Evolutionary conservation across 2,888 invertebrate genomes (phyloP).

Genomic region (Polydrusus pterygomalis): DNA sequence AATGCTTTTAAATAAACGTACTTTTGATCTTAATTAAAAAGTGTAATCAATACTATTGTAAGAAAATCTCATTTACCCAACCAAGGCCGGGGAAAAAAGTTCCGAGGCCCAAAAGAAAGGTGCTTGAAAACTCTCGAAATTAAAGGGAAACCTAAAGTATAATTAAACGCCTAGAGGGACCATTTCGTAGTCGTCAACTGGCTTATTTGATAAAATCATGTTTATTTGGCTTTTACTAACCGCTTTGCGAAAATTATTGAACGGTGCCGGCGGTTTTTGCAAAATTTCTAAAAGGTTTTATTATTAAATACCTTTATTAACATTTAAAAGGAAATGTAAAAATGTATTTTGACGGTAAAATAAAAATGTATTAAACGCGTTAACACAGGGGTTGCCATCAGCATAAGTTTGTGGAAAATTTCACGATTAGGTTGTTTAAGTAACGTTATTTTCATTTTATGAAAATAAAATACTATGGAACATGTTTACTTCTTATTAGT

Average conservation of each 20-base stretch:
- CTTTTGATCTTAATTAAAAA: too few relatives aligned
- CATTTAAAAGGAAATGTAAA: not conserved
- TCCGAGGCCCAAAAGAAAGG: not conserved
- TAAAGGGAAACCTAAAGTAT: constrained; percentile 40
- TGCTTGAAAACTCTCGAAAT: constrained; percentile 24
- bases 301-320: constrained; percentile 17
- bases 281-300: constrained; percentile 27
- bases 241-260: constrained; percentile 40
- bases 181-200: constrained; percentile 42
- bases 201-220: constrained; percentile 46
- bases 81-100: not conserved
- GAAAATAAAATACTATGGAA: too few relatives aligned
- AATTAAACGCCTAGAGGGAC: constrained; percentile 43
- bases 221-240: constrained; percentile 42
- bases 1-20: too few relatives aligned
- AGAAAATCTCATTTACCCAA: constrained; percentile 15
- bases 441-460: too few relatives aligned
- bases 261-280: constrained; percentile 17
- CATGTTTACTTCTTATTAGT: too few relatives aligned
- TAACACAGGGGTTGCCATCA: too few relatives aligned
- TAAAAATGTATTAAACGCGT: not conserved
- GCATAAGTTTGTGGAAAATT: too few relatives aligned
- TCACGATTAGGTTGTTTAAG: too few relatives aligned
- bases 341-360: not conserved
- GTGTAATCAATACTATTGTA: not conserved